phyloP scores from a whole-genome alignment of 2,797 vertebrate genomes.

The Notamacropus eugenii region DNA sequence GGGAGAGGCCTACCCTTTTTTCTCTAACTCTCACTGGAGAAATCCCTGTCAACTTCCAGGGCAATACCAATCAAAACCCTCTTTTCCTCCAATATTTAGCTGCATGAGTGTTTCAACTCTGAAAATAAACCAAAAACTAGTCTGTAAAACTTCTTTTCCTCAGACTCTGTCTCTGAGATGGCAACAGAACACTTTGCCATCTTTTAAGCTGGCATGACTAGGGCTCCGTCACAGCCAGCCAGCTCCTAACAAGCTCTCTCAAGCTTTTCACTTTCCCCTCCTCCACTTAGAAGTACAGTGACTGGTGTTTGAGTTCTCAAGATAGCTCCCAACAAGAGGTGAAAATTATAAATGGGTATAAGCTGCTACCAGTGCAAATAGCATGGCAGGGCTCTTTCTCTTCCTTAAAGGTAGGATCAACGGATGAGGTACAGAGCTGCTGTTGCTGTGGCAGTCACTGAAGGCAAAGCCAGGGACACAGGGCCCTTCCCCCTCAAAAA shows the following conservation, averaged over 20 bases:
- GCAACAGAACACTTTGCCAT: conserved; percentile 61
- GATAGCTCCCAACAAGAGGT: conserved; percentile 80
- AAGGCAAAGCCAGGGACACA: conserved; percentile 76
- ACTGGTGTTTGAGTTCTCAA: conserved; percentile 76
- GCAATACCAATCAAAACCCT: conserved; percentile 64
- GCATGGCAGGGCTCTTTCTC: conserved; percentile 74
- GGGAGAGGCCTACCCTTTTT: conserved; percentile 66
- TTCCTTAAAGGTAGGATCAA: conserved; percentile 77
- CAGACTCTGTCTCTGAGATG: conserved; percentile 42
- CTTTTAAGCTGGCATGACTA: conserved; percentile 59
- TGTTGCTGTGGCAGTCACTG: conserved; percentile 81
- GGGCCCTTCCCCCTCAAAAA: conserved; percentile 79
- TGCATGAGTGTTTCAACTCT: conserved; percentile 66
- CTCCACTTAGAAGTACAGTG: conserved; percentile 76
- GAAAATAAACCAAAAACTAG: conserved; percentile 49
- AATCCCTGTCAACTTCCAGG: conserved; percentile 71
- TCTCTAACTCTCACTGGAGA: conserved; percentile 64
- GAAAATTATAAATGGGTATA: conserved; percentile 79
- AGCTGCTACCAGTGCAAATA: conserved; percentile 79
- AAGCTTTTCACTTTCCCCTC: conserved; percentile 68
- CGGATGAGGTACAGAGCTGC: conserved; percentile 80
- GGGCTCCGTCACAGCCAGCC: conserved; percentile 71
- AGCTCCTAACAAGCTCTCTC: conserved; percentile 33
- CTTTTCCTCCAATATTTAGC: conserved; percentile 66
- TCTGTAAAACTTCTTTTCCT: conserved; percentile 50